A percentile compares a stretch with the other conserved stretches of the same genome.
Evolutionary conservation across 1,140 invertebrate species (phyloP).

Genomic region (Drosophila gunungcola): DNA sequence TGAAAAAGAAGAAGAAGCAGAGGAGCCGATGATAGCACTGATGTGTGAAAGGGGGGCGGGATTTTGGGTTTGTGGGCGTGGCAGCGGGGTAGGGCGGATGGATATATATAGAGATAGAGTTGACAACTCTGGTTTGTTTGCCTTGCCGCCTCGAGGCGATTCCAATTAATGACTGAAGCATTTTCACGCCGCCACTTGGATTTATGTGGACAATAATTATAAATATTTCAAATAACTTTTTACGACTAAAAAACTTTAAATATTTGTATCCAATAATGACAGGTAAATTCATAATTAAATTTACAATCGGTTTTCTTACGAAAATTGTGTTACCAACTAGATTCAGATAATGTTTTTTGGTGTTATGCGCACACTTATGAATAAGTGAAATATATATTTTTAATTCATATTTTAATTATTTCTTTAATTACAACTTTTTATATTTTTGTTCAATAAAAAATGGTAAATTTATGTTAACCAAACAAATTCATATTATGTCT

Average conservation of each 20-base stretch:
- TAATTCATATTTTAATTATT: no score
- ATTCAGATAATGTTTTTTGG: not conserved
- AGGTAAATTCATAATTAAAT: no score
- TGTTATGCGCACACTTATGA: no score
- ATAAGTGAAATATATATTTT: no score
- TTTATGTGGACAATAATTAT: constrained; percentile 65
- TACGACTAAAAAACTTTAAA: not conserved
- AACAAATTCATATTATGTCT: not conserved
- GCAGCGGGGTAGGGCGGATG: constrained; percentile 21
- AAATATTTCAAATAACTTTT: constrained; percentile 27
- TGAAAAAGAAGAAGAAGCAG: constrained; percentile 36
- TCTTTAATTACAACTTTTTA: no score
- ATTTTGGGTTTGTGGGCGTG: constrained; percentile 3
- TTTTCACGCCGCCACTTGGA: constrained; percentile 68
- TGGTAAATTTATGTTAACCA: no score
- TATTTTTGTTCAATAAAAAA: no score
- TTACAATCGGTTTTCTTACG: no score
- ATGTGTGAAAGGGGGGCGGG: constrained; percentile 42
- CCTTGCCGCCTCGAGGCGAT: constrained; percentile 13
- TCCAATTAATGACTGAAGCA: constrained; percentile 66
- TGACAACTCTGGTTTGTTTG: constrained; percentile 52
- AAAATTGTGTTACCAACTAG: not conserved
- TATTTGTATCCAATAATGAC: no score
- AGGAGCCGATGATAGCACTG: constrained; percentile 45
- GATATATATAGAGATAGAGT: constrained; percentile 29